Conservation (phyloP, 2,888 invertebrate genomes). For the Stegana nigrithorax region DNA sequence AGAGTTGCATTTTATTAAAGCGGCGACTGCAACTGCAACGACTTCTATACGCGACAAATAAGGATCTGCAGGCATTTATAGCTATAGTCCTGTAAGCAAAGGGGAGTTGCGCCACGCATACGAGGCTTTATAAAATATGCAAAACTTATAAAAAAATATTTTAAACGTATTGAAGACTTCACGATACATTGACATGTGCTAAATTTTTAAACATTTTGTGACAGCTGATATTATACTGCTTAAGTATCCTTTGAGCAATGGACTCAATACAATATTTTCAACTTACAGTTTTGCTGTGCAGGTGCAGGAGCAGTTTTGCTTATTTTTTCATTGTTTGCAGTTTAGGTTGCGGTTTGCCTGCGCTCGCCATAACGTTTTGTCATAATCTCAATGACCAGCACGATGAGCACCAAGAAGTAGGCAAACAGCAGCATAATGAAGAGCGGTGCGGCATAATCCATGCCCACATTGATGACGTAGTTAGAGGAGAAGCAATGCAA, state of each 20-base stretch:
- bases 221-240: too few species aligned
- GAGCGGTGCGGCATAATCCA: slow-evolving; percentile 61
- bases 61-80: background rate
- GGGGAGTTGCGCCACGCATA: background rate
- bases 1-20: slow-evolving; percentile 18
- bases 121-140: background rate
- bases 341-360: background rate
- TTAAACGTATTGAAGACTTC: too few species aligned
- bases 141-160: background rate
- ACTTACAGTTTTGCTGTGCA: background rate
- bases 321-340: background rate
- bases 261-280: background rate
- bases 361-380: slow-evolving; percentile 28
- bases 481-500: slow-evolving; percentile 52
- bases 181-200: too few species aligned
- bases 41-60: background rate
- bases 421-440: slow-evolving; percentile 47
- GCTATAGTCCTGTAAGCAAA: background rate
- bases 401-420: slow-evolving; percentile 39
- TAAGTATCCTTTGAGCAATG: background rate
- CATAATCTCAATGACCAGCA: slow-evolving; percentile 46
- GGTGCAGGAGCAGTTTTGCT: background rate
- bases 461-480: slow-evolving; percentile 56
- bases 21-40: background rate
- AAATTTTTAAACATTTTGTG: too few species aligned